These are phyloP conservation scores for Tridacna crocea DNA, from an alignment of 2,888 invertebrate species.

Conservation along the genomic window DNA sequence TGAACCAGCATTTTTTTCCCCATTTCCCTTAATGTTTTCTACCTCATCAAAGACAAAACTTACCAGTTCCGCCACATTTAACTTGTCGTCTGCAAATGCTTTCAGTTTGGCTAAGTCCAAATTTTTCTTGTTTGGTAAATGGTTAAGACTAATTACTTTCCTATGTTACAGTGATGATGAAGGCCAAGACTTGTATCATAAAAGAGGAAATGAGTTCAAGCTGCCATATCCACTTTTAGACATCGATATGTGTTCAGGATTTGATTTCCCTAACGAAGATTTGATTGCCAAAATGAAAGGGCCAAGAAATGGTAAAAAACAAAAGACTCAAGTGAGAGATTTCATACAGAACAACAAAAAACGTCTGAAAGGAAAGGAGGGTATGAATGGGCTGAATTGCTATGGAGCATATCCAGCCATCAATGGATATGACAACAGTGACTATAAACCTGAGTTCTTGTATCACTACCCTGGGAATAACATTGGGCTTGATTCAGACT, in stretches of 20 bases:
- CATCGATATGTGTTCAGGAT: conserved; percentile 81
- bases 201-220: conserved; percentile 99
- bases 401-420: conserved; percentile 75
- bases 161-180: conserved; percentile 94
- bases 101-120: background rate
- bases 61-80: too few species aligned
- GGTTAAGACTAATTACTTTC: background rate
- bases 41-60: too few species aligned
- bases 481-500: conserved; percentile 78
- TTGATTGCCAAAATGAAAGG: conserved; percentile 76
- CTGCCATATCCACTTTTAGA: conserved; percentile 94
- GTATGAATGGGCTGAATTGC: conserved; percentile 74
- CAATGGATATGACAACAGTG: conserved; percentile 77
- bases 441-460: conserved; percentile 80
- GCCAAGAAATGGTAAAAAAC: conserved; percentile 90
- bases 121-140: background rate
- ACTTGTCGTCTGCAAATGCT: background rate
- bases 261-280: conserved; percentile 81
- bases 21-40: background rate
- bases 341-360: conserved; percentile 94
- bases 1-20: background rate
- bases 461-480: conserved; percentile 79
- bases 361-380: conserved; percentile 70
- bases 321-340: conserved; percentile 96
- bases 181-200: conserved; percentile 97